Conservation (phyloP, 2,888 invertebrate genomes). For the Erpobdella octoculata region DNA sequence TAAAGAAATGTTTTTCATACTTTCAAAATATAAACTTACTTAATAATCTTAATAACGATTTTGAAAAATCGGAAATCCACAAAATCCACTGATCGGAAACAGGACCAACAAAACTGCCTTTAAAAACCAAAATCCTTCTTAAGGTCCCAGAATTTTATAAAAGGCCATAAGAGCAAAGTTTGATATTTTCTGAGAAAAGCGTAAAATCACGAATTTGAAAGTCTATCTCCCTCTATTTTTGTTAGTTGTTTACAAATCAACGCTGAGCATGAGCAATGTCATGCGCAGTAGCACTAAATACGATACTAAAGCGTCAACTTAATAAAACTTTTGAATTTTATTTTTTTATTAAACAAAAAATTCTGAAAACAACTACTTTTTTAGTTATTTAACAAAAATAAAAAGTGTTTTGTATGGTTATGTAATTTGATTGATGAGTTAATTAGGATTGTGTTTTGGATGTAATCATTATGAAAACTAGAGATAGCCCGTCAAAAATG, state of each 20-base stretch:
- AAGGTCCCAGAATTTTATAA: neutral
- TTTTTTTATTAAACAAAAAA: neutral
- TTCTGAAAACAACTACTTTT: neutral
- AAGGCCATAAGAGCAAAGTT: conserved; percentile 9
- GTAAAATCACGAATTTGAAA: conserved; percentile 6
- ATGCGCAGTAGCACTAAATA: conserved; percentile 6
- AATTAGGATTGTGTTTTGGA: too few relatives aligned
- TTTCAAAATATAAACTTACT: too few relatives aligned
- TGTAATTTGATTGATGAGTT: too few relatives aligned
- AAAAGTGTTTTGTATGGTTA: too few relatives aligned
- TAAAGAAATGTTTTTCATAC: too few relatives aligned
- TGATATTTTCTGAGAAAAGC: neutral
- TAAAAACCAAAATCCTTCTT: neutral
- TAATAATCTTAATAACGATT: too few relatives aligned
- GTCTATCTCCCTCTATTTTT: conserved; percentile 15
- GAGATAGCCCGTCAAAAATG: too few relatives aligned
- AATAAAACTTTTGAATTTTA: neutral
- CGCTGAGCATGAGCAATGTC: conserved; percentile 15
- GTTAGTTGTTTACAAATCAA: conserved; percentile 12
- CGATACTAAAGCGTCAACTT: neutral
- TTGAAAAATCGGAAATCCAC: conserved; percentile 1
- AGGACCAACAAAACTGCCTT: neutral
- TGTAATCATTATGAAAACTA: too few relatives aligned
- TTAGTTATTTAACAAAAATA: too few relatives aligned
- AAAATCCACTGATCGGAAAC: neutral